A percentile compares a stretch with the other conserved stretches of the same genome.
These are phyloP conservation scores for Pseudorhombus dupliciocellatus DNA, from an alignment of 2,113 vertebrate species.

Conservation along the genomic window DNA sequence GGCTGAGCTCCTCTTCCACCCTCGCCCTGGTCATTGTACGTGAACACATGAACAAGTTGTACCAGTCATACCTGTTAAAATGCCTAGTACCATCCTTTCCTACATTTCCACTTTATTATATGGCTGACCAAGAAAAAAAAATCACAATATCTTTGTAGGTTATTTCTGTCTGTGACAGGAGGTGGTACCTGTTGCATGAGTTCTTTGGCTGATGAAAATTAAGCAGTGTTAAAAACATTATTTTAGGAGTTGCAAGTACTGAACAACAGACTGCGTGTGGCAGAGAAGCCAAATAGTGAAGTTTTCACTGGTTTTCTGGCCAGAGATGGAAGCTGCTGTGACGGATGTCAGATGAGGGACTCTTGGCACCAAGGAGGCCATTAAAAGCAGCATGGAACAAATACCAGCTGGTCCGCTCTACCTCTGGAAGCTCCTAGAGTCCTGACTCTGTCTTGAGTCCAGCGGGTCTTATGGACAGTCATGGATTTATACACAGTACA, in stretches of 20 bases:
- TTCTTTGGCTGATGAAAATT: slow-evolving; percentile 24
- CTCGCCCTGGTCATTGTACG: slow-evolving; percentile 18
- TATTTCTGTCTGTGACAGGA: slow-evolving; percentile 5
- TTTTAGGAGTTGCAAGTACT: slow-evolving; percentile 7
- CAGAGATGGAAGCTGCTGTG: slow-evolving; percentile 24
- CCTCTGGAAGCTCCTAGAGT: slow-evolving; percentile 1
- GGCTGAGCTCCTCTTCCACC: slow-evolving; percentile 23
- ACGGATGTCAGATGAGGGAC: slow-evolving; percentile 39
- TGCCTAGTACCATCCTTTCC: not conserved
- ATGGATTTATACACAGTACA: slow-evolving; percentile 4
- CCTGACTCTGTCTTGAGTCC: not conserved
- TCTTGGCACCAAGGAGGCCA: slow-evolving; percentile 34
- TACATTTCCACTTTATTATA: not conserved
- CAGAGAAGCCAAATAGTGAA: slow-evolving; percentile 10
- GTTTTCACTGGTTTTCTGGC: slow-evolving; percentile 25
- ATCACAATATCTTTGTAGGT: not conserved
- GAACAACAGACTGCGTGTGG: slow-evolving; percentile 8
- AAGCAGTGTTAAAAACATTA: not conserved
- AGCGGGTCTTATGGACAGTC: not conserved
- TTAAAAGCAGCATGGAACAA: slow-evolving; percentile 43
- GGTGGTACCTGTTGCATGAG: slow-evolving; percentile 3
- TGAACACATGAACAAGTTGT: not conserved
- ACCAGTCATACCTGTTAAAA: not conserved
- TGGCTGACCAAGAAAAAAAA: not conserved
- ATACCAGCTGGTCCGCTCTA: slow-evolving; percentile 22